These are phyloP conservation scores for Conomelus anceps DNA, from an alignment of 2,888 invertebrate genomes.

Conservation along the genomic window DNA sequence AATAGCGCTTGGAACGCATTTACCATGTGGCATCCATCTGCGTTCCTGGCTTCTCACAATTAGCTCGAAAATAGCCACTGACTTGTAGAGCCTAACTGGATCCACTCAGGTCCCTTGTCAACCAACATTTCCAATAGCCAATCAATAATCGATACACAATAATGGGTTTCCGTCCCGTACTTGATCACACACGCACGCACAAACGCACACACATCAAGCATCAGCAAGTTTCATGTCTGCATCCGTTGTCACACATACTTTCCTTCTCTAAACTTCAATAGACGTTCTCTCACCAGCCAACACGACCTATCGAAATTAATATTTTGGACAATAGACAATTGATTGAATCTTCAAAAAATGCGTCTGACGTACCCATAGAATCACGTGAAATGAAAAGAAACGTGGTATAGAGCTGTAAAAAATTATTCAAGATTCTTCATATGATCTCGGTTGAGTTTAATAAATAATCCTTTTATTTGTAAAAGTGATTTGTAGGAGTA, in stretches of 20 bases:
- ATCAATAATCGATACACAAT: background rate
- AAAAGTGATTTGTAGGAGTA: too few relatives aligned
- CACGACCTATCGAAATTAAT: background rate
- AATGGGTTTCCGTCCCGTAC: background rate
- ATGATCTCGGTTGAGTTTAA: too few relatives aligned
- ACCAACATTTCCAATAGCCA: background rate
- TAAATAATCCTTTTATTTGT: too few relatives aligned
- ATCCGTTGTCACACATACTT: background rate
- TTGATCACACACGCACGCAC: background rate
- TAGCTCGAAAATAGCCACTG: background rate
- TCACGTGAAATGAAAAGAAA: too few relatives aligned
- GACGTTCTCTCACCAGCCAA: background rate
- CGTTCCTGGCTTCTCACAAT: background rate
- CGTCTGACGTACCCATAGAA: background rate
- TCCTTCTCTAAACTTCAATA: background rate
- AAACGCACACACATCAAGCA: background rate
- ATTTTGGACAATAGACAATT: background rate
- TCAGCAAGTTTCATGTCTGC: background rate
- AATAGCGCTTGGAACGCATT: background rate
- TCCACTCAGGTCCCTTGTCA: background rate
- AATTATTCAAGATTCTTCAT: too few relatives aligned
- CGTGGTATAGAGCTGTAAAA: too few relatives aligned
- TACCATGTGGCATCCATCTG: background rate
- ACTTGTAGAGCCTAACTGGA: background rate
- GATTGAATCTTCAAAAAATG: background rate